A percentile compares a stretch with the other conserved stretches of the same genome.
Evolutionary conservation across 23 tunicate genomes (phyloP).

Genomic region (Halocynthia roretzi): DNA sequence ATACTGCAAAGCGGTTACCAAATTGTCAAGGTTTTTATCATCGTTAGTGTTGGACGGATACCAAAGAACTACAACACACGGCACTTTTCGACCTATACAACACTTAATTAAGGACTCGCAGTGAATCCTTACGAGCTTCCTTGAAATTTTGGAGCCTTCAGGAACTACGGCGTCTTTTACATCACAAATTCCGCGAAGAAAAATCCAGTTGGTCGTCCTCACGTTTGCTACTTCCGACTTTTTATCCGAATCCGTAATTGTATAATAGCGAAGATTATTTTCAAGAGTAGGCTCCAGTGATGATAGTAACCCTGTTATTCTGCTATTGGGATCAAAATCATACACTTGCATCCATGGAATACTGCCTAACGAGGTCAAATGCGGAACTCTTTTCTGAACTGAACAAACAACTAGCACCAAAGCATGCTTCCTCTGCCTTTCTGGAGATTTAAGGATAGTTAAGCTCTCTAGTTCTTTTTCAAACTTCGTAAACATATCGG

Average conservation of each 20-base stretch:
- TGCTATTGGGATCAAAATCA: constrained; percentile 39
- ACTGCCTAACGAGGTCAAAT: no score
- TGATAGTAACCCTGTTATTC: constrained; percentile 12
- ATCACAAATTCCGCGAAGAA: no score
- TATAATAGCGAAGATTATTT: background rate
- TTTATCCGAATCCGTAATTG: background rate
- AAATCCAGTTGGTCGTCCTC: no score
- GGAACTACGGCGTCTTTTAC: background rate
- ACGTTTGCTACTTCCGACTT: no score
- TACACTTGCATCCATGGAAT: constrained; percentile 56
- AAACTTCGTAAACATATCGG: no score
- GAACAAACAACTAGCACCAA: background rate
- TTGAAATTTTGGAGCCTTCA: background rate
- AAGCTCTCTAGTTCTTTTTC: no score
- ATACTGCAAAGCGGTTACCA: background rate
- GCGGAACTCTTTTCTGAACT: background rate
- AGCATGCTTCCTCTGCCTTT: background rate
- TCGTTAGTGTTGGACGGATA: constrained; percentile 14
- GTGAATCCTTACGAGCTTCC: background rate
- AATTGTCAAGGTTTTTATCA: constrained; percentile 4
- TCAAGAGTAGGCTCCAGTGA: background rate
- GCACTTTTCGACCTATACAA: constrained; percentile 8
- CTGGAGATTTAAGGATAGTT: no score
- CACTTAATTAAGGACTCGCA: constrained; percentile 3
- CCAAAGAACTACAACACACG: constrained; percentile 17